Conservation (phyloP, 1,140 invertebrate genomes). For the Harlomillsia oculata region DNA sequence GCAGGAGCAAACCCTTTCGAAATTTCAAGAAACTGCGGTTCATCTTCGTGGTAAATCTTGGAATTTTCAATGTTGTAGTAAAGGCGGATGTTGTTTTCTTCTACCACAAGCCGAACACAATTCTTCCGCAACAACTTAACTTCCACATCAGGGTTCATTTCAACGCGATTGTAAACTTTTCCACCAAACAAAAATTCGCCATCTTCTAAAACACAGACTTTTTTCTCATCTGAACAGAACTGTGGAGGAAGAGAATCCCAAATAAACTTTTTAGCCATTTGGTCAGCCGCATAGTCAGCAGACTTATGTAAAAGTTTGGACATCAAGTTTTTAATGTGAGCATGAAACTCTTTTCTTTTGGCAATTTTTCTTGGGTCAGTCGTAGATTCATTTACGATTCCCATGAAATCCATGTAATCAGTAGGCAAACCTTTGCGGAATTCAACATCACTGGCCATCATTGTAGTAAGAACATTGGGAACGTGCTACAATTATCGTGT, state of each 20-base stretch:
- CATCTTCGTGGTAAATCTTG: constrained; percentile 68
- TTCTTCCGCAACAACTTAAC: constrained; percentile 28
- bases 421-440: constrained; percentile 71
- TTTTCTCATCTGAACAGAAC: constrained; percentile 42
- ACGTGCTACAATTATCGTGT: constrained; percentile 21
- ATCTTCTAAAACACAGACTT: constrained; percentile 13
- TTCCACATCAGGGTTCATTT: constrained; percentile 29
- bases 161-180: constrained; percentile 21
- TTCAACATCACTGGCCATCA: constrained; percentile 57
- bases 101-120: constrained; percentile 54
- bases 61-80: constrained; percentile 78
- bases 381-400: constrained; percentile 51
- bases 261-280: constrained; percentile 70
- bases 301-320: constrained; percentile 52
- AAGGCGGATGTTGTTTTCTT: constrained; percentile 53
- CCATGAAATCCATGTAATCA: constrained; percentile 63
- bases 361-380: constrained; percentile 39
- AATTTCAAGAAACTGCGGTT: constrained; percentile 67
- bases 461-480: constrained; percentile 58
- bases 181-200: constrained; percentile 30
- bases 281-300: constrained; percentile 71
- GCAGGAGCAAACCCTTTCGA: constrained; percentile 52
- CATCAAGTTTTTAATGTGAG: constrained; percentile 53
- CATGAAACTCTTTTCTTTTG: constrained; percentile 47
- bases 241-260: constrained; percentile 79